Base-by-base conservation (phyloP, 1,140 invertebrate genomes). In the Pogonus chalceus region DNA sequence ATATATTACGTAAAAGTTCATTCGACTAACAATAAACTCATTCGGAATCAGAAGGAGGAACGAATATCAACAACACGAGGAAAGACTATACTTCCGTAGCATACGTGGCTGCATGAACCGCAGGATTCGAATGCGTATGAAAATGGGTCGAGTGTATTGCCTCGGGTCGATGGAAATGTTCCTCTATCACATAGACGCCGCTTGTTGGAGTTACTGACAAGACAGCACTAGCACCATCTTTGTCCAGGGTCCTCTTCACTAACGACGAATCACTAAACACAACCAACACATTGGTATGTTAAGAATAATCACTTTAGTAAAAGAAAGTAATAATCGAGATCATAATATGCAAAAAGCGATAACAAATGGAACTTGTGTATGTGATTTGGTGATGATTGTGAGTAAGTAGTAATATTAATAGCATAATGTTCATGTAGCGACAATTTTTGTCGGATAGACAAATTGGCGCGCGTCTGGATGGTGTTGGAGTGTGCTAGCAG, bases 161-260 rank as follows among this genome's bases (percentile, higher is more conserved):
- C 61, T 76, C 75, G 53, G 75, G 75, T 62, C 72, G 71, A 55
- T 62, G 65, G 62, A 77, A 81, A 64, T 81, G 79, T 68, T 80
- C 79, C 65, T 80, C 79, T 69, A 81, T 80, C 64, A 81, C 77
- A 67, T 79, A 81, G 54, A 81, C 79, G 58, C 74, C 74, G 59
- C 75, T 70, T 58, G 58, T 60, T 52, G 58, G 52, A 58, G 18
- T 35, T 23, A 57, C 50, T 52, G 46, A 67, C 3, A 43, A 16
- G 37, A 43, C 37, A 18, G 37, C 37, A 43, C 9, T 47, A 48
- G 20, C 60, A 60, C 51, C 58, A 64, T 71, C 66, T 64, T 68
- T 68, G 23, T 72, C 68, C 31, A 61, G 59, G 53, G 70, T 69
- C 70, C 75, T 74, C 65, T 77, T 78, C 53, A 73, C 58, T 52